Conservation (phyloP, 2,888 invertebrate species). For the Eupithecia pulchellata region DNA sequence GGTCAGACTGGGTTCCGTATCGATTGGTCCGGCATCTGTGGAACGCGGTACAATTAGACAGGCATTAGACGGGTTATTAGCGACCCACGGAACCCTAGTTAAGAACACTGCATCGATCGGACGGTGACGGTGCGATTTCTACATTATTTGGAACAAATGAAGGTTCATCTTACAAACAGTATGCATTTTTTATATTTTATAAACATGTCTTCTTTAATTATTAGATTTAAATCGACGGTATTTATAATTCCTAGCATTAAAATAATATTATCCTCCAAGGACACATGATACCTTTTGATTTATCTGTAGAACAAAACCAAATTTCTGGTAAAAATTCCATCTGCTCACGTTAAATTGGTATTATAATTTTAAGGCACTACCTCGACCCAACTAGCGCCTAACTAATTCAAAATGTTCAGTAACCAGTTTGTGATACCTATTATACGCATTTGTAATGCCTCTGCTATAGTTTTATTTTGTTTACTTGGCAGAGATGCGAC, state of each 20-base stretch:
- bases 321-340: no score
- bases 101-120: slow-evolving; percentile 33
- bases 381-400: no score
- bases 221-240: neutral
- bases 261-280: neutral
- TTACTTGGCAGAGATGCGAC: no score
- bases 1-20: slow-evolving; percentile 60
- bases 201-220: neutral
- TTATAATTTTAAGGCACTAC: no score
- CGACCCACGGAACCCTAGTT: slow-evolving; percentile 51
- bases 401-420: no score
- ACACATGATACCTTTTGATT: no score
- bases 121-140: slow-evolving; percentile 3
- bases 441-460: no score
- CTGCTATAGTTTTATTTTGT: no score
- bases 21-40: slow-evolving; percentile 48
- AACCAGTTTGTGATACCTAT: no score
- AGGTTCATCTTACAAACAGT: neutral
- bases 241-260: neutral
- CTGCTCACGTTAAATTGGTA: no score
- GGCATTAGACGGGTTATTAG: slow-evolving; percentile 64
- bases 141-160: neutral
- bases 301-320: neutral
- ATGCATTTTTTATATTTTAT: neutral
- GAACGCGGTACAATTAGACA: slow-evolving; percentile 61